Percentiles rank a stretch among this genome's conserved stretches.
Evolutionary conservation across 2,113 vertebrate species (phyloP).

Genomic region (Phycodurus eques): DNA sequence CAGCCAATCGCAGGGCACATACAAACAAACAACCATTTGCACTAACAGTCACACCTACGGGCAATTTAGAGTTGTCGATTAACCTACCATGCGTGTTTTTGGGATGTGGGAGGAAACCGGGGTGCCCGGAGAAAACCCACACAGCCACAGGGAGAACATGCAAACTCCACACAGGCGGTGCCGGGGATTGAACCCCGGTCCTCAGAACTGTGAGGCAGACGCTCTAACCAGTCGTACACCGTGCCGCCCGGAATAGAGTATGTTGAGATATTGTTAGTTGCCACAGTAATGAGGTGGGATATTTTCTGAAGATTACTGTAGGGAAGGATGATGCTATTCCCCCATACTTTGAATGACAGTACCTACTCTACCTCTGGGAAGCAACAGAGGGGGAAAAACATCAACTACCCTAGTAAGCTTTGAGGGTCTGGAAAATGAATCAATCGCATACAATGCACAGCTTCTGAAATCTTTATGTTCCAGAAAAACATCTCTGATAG

Average conservation of each 20-base stretch:
- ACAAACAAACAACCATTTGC: too few relatives aligned
- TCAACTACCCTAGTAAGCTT: constrained; percentile 15
- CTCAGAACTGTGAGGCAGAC: too few relatives aligned
- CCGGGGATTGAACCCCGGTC: too few relatives aligned
- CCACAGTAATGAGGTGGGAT: constrained; percentile 1
- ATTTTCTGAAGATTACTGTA: constrained; percentile 24
- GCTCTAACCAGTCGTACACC: too few relatives aligned
- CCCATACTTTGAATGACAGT: constrained; percentile 45
- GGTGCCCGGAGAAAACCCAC: too few relatives aligned
- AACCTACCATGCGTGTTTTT: too few relatives aligned
- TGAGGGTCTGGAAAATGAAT: constrained; percentile 58
- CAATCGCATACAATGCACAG: constrained; percentile 12
- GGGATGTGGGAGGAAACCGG: too few relatives aligned
- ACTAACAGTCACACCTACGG: too few relatives aligned
- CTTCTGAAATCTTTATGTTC: constrained; percentile 28
- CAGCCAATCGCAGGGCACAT: too few relatives aligned
- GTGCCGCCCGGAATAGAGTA: not conserved
- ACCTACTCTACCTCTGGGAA: constrained; percentile 57
- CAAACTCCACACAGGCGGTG: too few relatives aligned
- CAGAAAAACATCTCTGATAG: constrained; percentile 26
- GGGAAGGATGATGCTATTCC: constrained; percentile 53
- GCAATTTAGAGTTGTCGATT: too few relatives aligned
- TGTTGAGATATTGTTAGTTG: not conserved
- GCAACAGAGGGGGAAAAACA: constrained; percentile 24
- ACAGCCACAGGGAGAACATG: too few relatives aligned